Percentiles rank a stretch among this genome's conserved stretches.
These are phyloP conservation scores for Drosophila subpulchrella DNA, from an alignment of 1,140 invertebrate genomes.

Conservation along the genomic window DNA sequence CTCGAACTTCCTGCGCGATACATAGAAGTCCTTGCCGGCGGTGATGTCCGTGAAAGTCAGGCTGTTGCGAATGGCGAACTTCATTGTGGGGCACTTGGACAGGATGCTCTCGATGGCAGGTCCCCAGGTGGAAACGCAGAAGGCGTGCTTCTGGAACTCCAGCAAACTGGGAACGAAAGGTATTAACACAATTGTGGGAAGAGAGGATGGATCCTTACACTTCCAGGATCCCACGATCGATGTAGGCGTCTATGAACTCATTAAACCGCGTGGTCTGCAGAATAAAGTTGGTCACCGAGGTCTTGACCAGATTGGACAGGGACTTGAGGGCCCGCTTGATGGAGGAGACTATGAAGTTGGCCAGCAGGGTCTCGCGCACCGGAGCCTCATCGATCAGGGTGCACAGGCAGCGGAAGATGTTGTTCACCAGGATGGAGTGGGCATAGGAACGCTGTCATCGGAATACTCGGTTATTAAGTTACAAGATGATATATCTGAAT, in stretches of 20 bases:
- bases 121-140: slow-evolving; percentile 76
- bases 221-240: slow-evolving; percentile 73
- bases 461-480: neutral
- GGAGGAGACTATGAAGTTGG: slow-evolving; percentile 64
- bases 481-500: neutral
- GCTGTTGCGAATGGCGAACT: slow-evolving; percentile 77
- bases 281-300: slow-evolving; percentile 77
- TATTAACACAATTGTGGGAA: too few relatives aligned
- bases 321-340: slow-evolving; percentile 76
- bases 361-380: slow-evolving; percentile 47
- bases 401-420: slow-evolving; percentile 77
- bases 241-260: slow-evolving; percentile 69
- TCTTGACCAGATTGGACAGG: slow-evolving; percentile 74
- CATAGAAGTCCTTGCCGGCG: slow-evolving; percentile 70
- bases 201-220: slow-evolving; percentile 43
- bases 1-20: slow-evolving; percentile 62
- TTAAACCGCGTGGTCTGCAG: slow-evolving; percentile 75
- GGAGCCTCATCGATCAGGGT: slow-evolving; percentile 67
- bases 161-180: slow-evolving; percentile 44
- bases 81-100: slow-evolving; percentile 74
- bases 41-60: slow-evolving; percentile 76
- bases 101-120: slow-evolving; percentile 79
- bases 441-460: slow-evolving; percentile 61
- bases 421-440: slow-evolving; percentile 71
- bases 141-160: slow-evolving; percentile 68